A percentile compares a stretch with the other conserved stretches of the same genome.
Conservation (phyloP, 2,888 invertebrate species). For the Colostygia pectinataria region DNA sequence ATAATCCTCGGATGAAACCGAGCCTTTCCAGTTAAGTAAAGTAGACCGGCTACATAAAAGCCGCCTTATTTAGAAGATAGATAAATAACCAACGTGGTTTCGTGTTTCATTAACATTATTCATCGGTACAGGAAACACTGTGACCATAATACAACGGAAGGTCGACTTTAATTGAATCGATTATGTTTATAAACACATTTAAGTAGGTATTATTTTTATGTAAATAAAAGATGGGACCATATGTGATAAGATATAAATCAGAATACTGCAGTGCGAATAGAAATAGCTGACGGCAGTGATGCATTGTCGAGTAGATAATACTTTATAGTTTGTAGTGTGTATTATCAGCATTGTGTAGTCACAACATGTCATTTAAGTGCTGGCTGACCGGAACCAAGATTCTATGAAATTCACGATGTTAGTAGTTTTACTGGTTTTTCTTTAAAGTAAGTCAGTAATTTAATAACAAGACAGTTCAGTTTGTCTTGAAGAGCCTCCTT, state of each 20-base stretch:
- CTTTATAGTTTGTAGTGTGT: constrained; percentile 4
- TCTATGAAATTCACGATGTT: too few species aligned
- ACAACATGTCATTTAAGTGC: neutral
- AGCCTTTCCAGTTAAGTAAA: constrained; percentile 1
- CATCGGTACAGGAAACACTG: constrained; percentile 32
- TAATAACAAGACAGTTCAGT: too few species aligned
- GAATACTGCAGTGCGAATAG: constrained; percentile 22
- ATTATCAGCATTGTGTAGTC: constrained; percentile 5
- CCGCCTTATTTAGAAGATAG: constrained; percentile 25
- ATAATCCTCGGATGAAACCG: constrained; percentile 2
- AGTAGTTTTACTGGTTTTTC: too few species aligned
- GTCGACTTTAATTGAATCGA: constrained; percentile 33
- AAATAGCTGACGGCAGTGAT: constrained; percentile 19
- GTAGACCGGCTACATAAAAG: constrained; percentile 10
- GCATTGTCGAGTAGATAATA: constrained; percentile 16
- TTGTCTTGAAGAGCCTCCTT: too few species aligned
- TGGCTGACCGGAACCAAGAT: neutral
- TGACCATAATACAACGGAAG: constrained; percentile 29
- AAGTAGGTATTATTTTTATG: constrained; percentile 10
- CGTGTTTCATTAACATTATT: constrained; percentile 32
- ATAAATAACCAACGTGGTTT: constrained; percentile 30
- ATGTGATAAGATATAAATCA: constrained; percentile 17
- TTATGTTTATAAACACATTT: constrained; percentile 19
- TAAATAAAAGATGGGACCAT: constrained; percentile 18
- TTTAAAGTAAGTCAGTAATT: too few species aligned